Evolutionary conservation across 30 jellyfish, hydroid and myxozoan species (phyloP).

Genomic region (Turritopsis rubra): DNA sequence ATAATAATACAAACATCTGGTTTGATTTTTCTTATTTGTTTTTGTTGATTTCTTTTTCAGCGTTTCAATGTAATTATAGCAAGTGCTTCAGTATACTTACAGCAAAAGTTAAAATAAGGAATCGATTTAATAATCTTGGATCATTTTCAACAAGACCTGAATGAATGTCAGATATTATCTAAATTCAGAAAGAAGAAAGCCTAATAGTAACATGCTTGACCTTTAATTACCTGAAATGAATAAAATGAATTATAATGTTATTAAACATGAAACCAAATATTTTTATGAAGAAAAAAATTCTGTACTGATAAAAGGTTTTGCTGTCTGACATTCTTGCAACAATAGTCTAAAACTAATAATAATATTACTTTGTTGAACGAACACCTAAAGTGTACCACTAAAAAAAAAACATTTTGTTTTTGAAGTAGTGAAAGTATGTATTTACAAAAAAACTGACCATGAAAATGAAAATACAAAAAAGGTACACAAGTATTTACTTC

Average conservation of each 20-base stretch:
- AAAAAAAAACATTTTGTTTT: no score
- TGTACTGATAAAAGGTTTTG: not conserved
- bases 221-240: not conserved
- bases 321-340: not conserved
- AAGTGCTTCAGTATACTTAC: conserved; percentile 38
- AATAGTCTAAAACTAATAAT: not conserved
- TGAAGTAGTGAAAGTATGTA: no score
- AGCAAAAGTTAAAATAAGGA: conserved; percentile 79
- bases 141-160: conserved; percentile 55
- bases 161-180: conserved; percentile 62
- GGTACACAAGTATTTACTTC: no score
- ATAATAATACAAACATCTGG: no score
- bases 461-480: no score
- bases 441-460: no score
- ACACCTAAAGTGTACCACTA: no score
- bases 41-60: no score
- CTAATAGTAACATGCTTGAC: no score
- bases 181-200: not conserved
- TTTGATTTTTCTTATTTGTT: no score
- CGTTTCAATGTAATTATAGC: no score
- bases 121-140: conserved; percentile 48
- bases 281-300: not conserved
- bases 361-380: no score
- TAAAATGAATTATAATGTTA: not conserved
- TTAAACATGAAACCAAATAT: not conserved